These are phyloP conservation scores for Megalonaias nervosa DNA, from an alignment of 1,140 invertebrate genomes.

Conservation along the genomic window DNA sequence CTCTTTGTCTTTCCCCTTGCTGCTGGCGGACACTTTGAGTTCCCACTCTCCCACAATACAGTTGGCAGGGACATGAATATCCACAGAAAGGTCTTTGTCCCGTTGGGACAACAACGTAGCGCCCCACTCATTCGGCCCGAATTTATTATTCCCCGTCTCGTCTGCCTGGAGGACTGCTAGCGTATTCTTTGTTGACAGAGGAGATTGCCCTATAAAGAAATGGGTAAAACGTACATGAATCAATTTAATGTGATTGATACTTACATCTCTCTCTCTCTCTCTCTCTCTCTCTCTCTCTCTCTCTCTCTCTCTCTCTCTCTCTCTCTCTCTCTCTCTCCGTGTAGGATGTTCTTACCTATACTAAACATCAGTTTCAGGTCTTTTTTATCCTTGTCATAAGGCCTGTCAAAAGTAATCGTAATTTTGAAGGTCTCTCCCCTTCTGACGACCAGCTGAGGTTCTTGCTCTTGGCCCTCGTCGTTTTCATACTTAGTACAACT, in stretches of 20 bases:
- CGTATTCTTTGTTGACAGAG: conserved; percentile 8
- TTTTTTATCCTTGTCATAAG: conserved; percentile 28
- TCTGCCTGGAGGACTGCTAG: conserved; percentile 11
- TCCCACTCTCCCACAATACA: conserved; percentile 89
- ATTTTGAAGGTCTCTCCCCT: conserved; percentile 25
- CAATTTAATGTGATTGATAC: not conserved
- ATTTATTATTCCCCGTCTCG: conserved; percentile 14
- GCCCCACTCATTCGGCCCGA: conserved; percentile 23
- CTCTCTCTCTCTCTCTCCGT: not conserved
- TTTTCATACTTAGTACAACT: conserved; percentile 1
- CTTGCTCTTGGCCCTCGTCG: not conserved
- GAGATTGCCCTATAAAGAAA: conserved; percentile 14
- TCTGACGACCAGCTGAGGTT: conserved; percentile 22
- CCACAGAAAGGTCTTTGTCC: conserved; percentile 20
- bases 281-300: not conserved
- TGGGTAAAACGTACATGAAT: not conserved
- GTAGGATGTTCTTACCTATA: conserved; percentile 3
- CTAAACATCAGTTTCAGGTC: conserved; percentile 21
- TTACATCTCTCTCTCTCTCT: too few species aligned
- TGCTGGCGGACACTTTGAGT: conserved; percentile 86
- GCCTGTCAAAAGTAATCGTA: conserved; percentile 23
- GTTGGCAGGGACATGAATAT: conserved; percentile 73
- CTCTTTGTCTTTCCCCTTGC: conserved; percentile 60
- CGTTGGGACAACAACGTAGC: not conserved
- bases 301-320: not conserved